Base-by-base conservation (phyloP, 2,888 invertebrate species). In the Gerosis bhagava region DNA sequence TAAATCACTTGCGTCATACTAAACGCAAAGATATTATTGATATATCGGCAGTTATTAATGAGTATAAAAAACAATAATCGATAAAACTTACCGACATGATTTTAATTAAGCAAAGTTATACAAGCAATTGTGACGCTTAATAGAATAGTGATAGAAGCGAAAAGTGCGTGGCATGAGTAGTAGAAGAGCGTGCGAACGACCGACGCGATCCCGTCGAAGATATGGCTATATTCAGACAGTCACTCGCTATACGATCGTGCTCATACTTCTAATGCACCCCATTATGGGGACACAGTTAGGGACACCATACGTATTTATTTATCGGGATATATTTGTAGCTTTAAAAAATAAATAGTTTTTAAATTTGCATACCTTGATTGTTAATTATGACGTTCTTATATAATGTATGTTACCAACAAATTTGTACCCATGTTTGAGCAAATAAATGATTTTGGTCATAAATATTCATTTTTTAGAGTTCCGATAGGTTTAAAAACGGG, bases 251-350 rank as follows among this genome's bases (percentile, higher is more conserved):
- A 42, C 51, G 59, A 50, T 65, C 82, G 81, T 82, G 82, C 76
- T 70, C 57, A 57, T 60, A 77, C 70, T 82, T 54, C 62, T 73
- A 78, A 82, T 78, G 68, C 53, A 51, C 53, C 46, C 49, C 44
- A 53, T 57, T 54, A 53, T 50, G 51, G 54, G 36, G 44, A 42
- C 45, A 36, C 36, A 39, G 48, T 15, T 45, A 52, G 53, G 53
- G 53, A 49, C 40, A 41, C 57, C 51, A 51, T 41, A 19, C 22
- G 35, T 47, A n/a, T n/a, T n/a, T n/a, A n/a, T n/a, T n/a, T n/a
- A n/a, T 5, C 19, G 19, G 19, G 4, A 19, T 19, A 19, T n/a
- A n/a, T n/a, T n/a, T n/a, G n/a, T n/a, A n/a, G n/a, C n/a, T n/a
- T n/a, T n/a, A n/a, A n/a, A n/a, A n/a, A n/a, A n/a, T n/a, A n/a